phyloP scores from a whole-genome alignment of 2,888 invertebrate genomes.

The Slavum lentiscoides region DNA sequence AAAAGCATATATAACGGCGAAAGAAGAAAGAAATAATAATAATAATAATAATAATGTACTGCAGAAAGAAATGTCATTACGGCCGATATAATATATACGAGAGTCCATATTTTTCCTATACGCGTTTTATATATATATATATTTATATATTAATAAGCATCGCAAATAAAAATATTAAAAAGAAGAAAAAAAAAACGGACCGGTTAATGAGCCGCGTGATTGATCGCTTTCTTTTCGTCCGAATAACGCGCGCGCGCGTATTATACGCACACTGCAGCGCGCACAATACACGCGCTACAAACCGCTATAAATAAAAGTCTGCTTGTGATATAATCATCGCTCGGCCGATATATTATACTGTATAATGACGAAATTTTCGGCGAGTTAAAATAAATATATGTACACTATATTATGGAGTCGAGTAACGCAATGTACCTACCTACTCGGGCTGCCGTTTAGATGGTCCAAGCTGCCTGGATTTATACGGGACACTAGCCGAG shows the following conservation, averaged over 20 bases:
- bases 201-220: conserved; percentile 40
- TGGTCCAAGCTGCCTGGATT: too few relatives aligned
- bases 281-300: not conserved
- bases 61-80: conserved; percentile 51
- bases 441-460: too few relatives aligned
- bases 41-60: conserved; percentile 8
- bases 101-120: conserved; percentile 1
- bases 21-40: conserved; percentile 3
- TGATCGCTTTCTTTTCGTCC: conserved; percentile 47
- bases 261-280: not conserved
- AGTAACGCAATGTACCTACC: too few relatives aligned
- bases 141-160: too few relatives aligned
- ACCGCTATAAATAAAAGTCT: not conserved
- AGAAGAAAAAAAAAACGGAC: not conserved
- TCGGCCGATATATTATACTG: not conserved
- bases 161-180: conserved; percentile 46
- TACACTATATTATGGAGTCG: too few relatives aligned
- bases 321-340: conserved; percentile 4
- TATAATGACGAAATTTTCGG: conserved; percentile 23
- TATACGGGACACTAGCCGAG: too few relatives aligned
- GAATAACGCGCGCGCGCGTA: not conserved
- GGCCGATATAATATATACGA: not conserved
- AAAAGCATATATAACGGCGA: conserved; percentile 35
- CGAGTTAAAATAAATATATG: not conserved
- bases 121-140: not conserved